These are phyloP conservation scores for Leptopilina drosophilae DNA, from an alignment of 2,888 invertebrate genomes.

Conservation along the genomic window DNA sequence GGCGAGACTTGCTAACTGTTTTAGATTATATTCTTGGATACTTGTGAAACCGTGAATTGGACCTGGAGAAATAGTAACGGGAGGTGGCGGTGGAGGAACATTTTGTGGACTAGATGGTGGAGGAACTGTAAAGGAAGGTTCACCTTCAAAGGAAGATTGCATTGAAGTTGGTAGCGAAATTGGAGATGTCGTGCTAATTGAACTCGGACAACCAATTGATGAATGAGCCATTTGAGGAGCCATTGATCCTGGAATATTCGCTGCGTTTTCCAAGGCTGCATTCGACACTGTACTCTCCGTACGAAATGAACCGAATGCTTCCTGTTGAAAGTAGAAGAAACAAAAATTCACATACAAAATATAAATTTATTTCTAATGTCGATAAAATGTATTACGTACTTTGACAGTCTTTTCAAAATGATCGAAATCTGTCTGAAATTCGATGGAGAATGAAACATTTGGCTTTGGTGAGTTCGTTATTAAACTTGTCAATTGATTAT, in stretches of 20 bases:
- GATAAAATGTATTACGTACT: conserved; percentile 63
- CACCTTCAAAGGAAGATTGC: conserved; percentile 89
- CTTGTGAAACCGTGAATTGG: conserved; percentile 81
- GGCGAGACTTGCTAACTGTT: conserved; percentile 89
- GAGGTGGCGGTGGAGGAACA: conserved; percentile 74
- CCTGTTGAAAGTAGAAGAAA: conserved; percentile 73
- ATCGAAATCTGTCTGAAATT: conserved; percentile 88
- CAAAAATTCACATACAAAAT: not conserved
- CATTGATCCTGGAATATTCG: conserved; percentile 78
- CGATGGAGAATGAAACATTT: conserved; percentile 87
- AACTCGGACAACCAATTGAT: conserved; percentile 80
- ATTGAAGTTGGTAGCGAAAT: conserved; percentile 83
- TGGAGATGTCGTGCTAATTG: conserved; percentile 84
- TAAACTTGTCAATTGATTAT: conserved; percentile 86
- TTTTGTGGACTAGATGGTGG: conserved; percentile 74
- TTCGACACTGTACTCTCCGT: conserved; percentile 80
- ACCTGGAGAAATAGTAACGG: conserved; percentile 74
- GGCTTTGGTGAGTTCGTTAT: conserved; percentile 90
- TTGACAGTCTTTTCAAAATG: conserved; percentile 86
- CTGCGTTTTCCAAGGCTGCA: conserved; percentile 77
- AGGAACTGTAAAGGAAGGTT: conserved; percentile 78
- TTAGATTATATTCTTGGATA: conserved; percentile 92
- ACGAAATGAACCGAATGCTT: conserved; percentile 86
- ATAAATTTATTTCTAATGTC: not conserved
- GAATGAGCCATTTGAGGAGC: conserved; percentile 78